phyloP scores from a whole-genome alignment of 2,888 invertebrate genomes.

The Chouioia cunea region DNA sequence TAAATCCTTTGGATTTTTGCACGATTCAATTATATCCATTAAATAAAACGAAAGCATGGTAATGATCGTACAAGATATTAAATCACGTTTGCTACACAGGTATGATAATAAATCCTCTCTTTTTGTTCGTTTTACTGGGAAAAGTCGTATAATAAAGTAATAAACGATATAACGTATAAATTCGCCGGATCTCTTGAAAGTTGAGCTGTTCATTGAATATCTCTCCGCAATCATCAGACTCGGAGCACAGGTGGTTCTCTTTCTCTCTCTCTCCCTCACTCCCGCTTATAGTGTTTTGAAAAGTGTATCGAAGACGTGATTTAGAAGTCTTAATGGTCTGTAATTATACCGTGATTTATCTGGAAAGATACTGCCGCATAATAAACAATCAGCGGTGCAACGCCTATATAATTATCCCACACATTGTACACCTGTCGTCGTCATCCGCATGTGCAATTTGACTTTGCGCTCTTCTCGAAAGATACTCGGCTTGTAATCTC shows the following conservation, averaged over 20 bases:
- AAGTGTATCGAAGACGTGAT: constrained; percentile 32
- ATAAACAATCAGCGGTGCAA: constrained; percentile 6
- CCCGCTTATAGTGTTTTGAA: constrained; percentile 14
- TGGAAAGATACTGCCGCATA: constrained; percentile 11
- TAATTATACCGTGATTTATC: constrained; percentile 14
- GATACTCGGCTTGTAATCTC: constrained; percentile 2
- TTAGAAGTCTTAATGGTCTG: constrained; percentile 35
- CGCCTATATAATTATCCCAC: background rate
- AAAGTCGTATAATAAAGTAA: too few species aligned
- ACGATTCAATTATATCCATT: too few species aligned
- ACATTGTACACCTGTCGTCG: background rate
- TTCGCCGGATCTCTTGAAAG: too few species aligned
- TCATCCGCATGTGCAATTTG: background rate
- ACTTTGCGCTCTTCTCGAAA: constrained; percentile 6
- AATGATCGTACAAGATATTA: too few species aligned
- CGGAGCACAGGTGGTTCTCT: constrained; percentile 35
- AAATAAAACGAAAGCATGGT: too few species aligned
- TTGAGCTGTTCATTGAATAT: too few species aligned
- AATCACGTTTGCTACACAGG: too few species aligned
- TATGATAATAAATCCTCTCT: too few species aligned
- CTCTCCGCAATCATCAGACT: background rate
- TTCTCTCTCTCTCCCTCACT: too few species aligned
- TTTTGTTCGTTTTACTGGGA: too few species aligned
- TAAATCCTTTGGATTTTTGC: too few species aligned
- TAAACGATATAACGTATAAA: too few species aligned